Percentiles rank a stretch among this genome's conserved stretches.
These are phyloP conservation scores for Acestrorhynchus altus DNA, from an alignment of 2,797 vertebrate species.

Conservation along the genomic window DNA sequence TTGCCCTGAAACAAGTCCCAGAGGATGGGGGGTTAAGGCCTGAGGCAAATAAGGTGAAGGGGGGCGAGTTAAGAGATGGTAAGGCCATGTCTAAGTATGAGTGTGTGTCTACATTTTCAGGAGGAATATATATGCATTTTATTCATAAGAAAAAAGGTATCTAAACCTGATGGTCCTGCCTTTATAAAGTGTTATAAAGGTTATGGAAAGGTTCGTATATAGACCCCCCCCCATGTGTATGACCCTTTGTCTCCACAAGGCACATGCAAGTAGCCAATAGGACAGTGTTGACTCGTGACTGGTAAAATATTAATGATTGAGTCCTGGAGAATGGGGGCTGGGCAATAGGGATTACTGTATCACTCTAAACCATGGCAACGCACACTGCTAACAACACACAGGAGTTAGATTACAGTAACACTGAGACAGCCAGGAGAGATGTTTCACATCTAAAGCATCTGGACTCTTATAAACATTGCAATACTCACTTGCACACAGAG, in stretches of 20 bases:
- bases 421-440: slow-evolving; percentile 7
- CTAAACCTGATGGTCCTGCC: no score
- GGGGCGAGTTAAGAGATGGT: neutral
- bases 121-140: no score
- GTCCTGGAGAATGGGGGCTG: slow-evolving; percentile 36
- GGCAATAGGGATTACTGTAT: slow-evolving; percentile 46
- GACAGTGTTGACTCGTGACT: slow-evolving; percentile 19
- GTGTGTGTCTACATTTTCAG: no score
- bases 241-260: neutral
- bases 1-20: slow-evolving; percentile 3
- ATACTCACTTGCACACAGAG: slow-evolving; percentile 3
- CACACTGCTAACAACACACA: slow-evolving; percentile 17
- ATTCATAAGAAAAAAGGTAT: no score
- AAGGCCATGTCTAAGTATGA: neutral
- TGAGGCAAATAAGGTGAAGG: neutral
- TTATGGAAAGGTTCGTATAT: neutral
- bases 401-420: slow-evolving; percentile 20
- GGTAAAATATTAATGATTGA: slow-evolving; percentile 55
- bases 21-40: slow-evolving; percentile 16
- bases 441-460: neutral
- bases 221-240: neutral
- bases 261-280: slow-evolving; percentile 19
- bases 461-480: neutral
- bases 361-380: slow-evolving; percentile 47
- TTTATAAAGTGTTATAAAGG: no score